phyloP scores from a whole-genome alignment of 2,797 vertebrate genomes.

The Notolabrus celidotus region DNA sequence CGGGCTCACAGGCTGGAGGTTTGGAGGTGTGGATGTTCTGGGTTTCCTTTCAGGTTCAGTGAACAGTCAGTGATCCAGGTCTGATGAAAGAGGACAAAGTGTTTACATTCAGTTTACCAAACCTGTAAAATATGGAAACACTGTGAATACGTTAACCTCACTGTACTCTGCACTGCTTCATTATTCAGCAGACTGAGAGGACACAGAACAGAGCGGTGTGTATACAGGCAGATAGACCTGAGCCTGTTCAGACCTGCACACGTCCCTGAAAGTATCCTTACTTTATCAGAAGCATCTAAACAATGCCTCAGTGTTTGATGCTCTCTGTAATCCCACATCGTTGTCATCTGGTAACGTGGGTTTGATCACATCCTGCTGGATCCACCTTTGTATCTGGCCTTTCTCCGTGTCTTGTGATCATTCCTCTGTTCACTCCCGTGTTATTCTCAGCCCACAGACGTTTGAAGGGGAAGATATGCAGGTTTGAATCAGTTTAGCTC shows the following conservation, averaged over 20 bases:
- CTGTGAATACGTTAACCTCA: not conserved
- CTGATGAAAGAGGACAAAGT: not conserved
- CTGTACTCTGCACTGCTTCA: not conserved
- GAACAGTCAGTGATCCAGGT: not conserved
- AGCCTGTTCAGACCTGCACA: constrained; percentile 58
- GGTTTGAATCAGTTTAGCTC: not conserved
- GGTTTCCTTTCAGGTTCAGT: not conserved
- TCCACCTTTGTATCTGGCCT: constrained; percentile 39
- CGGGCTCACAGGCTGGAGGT: constrained; percentile 20
- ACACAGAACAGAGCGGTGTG: constrained; percentile 2
- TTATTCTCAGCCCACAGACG: constrained; percentile 16
- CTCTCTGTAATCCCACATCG: constrained; percentile 5
- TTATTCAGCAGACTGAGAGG: not conserved
- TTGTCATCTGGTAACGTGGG: constrained; percentile 43
- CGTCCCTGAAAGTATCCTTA: constrained; percentile 17
- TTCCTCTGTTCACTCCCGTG: constrained; percentile 28
- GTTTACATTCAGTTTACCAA: not conserved
- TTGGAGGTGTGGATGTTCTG: constrained; percentile 31
- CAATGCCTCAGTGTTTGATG: constrained; percentile 53
- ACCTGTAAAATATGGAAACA: not conserved
- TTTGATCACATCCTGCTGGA: constrained; percentile 41
- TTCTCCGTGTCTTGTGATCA: constrained; percentile 55
- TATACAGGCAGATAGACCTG: constrained; percentile 38
- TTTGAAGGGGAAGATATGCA: not conserved
- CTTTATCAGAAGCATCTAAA: constrained; percentile 33